Evolutionary conservation across 2,888 invertebrate species (phyloP).

Genomic region (Nasonia oneida): DNA sequence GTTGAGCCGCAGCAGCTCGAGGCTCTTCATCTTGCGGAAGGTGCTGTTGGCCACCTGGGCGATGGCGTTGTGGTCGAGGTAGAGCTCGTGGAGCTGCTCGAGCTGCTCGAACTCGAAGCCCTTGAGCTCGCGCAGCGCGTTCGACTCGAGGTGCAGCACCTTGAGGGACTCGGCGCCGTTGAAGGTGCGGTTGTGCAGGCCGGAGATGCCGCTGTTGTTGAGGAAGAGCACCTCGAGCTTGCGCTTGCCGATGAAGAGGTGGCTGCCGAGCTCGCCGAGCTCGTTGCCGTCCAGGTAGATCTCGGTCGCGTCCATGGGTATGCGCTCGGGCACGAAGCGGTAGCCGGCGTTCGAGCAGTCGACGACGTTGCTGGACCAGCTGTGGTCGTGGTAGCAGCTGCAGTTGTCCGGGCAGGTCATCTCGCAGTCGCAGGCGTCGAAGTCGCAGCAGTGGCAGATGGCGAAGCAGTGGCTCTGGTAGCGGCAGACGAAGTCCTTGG

Average conservation of each 20-base stretch:
- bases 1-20: constrained; percentile 88
- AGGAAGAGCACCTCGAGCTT: constrained; percentile 88
- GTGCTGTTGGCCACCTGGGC: constrained; percentile 87
- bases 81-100: constrained; percentile 87
- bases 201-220: constrained; percentile 88
- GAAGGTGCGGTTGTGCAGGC: constrained; percentile 90
- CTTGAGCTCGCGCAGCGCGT: constrained; percentile 85
- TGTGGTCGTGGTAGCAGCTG: constrained; percentile 92
- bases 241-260: constrained; percentile 93
- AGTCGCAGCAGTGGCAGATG: constrained; percentile 93
- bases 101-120: constrained; percentile 90
- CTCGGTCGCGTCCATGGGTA: constrained; percentile 95
- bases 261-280: constrained; percentile 88
- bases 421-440: constrained; percentile 94
- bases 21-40: constrained; percentile 86
- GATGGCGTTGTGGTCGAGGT: constrained; percentile 88
- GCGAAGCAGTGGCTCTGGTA: constrained; percentile 92
- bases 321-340: constrained; percentile 87
- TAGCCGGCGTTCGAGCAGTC: constrained; percentile 89
- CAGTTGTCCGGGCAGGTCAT: constrained; percentile 94
- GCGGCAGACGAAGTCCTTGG: constrained; percentile 89
- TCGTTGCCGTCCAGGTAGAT: constrained; percentile 92
- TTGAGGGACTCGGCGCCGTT: constrained; percentile 88
- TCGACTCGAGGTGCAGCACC: constrained; percentile 89
- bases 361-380: constrained; percentile 91